Conservation (phyloP, 1,140 invertebrate species). For the roundworm (Caenorhabditis elegans) region WBcel235 BX284604.4:7556501-7557000, state of each 20-base stretch:
- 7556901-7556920: background rate
- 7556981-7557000: constrained; percentile 82
- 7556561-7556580: no score
- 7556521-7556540: background rate
- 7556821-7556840: background rate
- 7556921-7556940: background rate
- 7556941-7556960: constrained; percentile 1
- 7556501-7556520: background rate
- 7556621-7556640: background rate
- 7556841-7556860: background rate
- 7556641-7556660: background rate
- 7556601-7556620: no score
- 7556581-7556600: no score
- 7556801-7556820: background rate
- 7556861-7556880: background rate
- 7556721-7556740: constrained; percentile 14
- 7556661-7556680: background rate
- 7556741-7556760: constrained; percentile 33
- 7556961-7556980: constrained; percentile 80
- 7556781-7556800: background rate
- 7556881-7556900: background rate
- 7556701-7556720: background rate
- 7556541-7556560: no score
- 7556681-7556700: background rate
- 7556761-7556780: background rate